Conservation (phyloP, 2,888 invertebrate genomes). For the Bellardia pandia region DNA sequence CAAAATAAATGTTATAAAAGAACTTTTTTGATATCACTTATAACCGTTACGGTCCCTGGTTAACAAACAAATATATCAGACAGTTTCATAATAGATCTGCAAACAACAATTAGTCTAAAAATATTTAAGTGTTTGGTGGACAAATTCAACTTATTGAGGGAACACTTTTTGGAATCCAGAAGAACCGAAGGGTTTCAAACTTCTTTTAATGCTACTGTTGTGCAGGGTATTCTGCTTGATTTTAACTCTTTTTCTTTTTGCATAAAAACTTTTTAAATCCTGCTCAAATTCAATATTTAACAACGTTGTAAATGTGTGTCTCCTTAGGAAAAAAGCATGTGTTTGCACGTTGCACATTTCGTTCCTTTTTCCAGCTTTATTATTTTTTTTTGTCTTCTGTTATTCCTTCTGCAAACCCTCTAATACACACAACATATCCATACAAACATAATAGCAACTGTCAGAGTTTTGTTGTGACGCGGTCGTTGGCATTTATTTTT, state of each 20-base stretch:
- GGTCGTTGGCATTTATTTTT: conserved; percentile 71
- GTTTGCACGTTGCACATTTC: conserved; percentile 49
- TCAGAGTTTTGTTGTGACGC: conserved; percentile 65
- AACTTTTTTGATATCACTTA: too few species aligned
- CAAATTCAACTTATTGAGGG: too few species aligned
- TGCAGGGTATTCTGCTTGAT: neutral
- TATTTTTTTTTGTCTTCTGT: neutral
- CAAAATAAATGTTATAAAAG: too few species aligned
- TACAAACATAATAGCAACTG: conserved; percentile 20
- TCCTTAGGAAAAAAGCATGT: conserved; percentile 26
- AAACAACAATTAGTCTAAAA: too few species aligned
- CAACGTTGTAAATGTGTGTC: conserved; percentile 38
- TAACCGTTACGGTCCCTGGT: too few species aligned
- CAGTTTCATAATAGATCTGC: too few species aligned
- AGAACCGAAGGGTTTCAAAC: too few species aligned
- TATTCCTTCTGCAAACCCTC: neutral
- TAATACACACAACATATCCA: neutral
- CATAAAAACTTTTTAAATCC: conserved; percentile 6
- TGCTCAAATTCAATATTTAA: conserved; percentile 7
- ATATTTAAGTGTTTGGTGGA: too few species aligned
- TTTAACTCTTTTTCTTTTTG: neutral
- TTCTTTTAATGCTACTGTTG: neutral
- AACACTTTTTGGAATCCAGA: too few species aligned
- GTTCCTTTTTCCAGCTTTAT: neutral
- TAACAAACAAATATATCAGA: too few species aligned